A percentile compares a stretch with the other conserved stretches of the same genome.
These are phyloP conservation scores for Melopsittacus undulatus DNA, from an alignment of 2,797 vertebrate species.

Conservation along the genomic window DNA sequence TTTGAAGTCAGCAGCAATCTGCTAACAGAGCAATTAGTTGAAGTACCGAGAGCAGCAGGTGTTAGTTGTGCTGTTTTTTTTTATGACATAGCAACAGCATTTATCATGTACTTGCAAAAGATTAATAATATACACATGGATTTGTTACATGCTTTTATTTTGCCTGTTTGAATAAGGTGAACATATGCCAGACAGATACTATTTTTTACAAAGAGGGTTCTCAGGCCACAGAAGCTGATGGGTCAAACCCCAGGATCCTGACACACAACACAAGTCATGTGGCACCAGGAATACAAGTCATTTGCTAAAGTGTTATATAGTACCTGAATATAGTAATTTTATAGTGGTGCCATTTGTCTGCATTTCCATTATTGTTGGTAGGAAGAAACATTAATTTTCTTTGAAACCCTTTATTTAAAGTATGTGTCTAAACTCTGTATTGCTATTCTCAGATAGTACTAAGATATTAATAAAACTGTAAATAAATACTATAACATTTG, in stretches of 20 bases:
- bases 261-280: background rate
- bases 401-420: background rate
- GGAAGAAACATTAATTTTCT: background rate
- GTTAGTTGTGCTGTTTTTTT: background rate
- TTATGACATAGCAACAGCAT: background rate
- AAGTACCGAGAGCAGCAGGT: conserved; percentile 10
- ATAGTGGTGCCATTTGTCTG: background rate
- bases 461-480: background rate
- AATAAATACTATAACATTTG: background rate
- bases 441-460: background rate
- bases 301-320: background rate
- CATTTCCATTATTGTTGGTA: background rate
- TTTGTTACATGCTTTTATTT: background rate
- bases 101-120: background rate
- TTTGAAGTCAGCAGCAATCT: conserved; percentile 10
- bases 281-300: background rate
- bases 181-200: background rate
- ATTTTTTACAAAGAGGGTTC: background rate
- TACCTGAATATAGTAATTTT: background rate
- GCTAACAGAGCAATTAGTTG: conserved; percentile 11
- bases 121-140: background rate
- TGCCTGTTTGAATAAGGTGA: background rate
- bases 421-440: accelerated
- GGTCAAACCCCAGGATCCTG: background rate
- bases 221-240: background rate